phyloP scores from a whole-genome alignment of 2,113 vertebrate genomes.

The Pachycephala philippinensis region DNA sequence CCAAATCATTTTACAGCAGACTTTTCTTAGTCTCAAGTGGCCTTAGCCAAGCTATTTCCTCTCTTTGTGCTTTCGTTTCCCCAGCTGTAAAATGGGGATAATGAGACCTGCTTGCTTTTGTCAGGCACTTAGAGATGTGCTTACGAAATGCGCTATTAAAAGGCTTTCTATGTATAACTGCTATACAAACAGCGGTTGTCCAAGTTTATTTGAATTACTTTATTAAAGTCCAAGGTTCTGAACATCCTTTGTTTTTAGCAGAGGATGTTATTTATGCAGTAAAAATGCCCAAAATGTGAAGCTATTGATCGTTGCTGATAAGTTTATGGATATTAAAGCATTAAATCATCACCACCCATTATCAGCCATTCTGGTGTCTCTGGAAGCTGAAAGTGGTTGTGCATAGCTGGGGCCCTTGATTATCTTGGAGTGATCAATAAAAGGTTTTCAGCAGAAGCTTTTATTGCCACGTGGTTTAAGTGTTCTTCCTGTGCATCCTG shows the following conservation, averaged over 20 bases:
- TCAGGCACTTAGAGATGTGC: slow-evolving; percentile 30
- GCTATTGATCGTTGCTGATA: slow-evolving; percentile 50
- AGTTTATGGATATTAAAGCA: slow-evolving; percentile 54
- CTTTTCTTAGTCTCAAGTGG: slow-evolving; percentile 6
- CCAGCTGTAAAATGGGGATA: slow-evolving; percentile 38
- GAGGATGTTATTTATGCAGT: slow-evolving; percentile 47
- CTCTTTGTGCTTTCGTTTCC: slow-evolving; percentile 46
- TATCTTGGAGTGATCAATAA: slow-evolving; percentile 29
- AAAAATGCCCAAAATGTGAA: slow-evolving; percentile 37
- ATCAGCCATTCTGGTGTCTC: not conserved
- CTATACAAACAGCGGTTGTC: slow-evolving; percentile 39
- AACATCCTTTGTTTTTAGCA: slow-evolving; percentile 52
- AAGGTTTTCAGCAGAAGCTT: slow-evolving; percentile 56
- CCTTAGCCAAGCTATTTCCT: slow-evolving; percentile 48
- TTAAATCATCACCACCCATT: slow-evolving; percentile 31
- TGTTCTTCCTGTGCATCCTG: slow-evolving; percentile 32
- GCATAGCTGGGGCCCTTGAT: not conserved
- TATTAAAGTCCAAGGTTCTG: slow-evolving; percentile 5
- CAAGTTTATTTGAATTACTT: slow-evolving; percentile 49
- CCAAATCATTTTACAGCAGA: not conserved
- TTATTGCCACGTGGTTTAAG: slow-evolving; percentile 35
- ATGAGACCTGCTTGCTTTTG: slow-evolving; percentile 48
- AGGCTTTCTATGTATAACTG: slow-evolving; percentile 53
- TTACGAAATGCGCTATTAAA: slow-evolving; percentile 36
- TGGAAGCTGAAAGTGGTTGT: slow-evolving; percentile 12